Evolutionary conservation across 2,888 invertebrate species (phyloP), one percentile per base, ranked within the genome.

Genomic region (Diarsia brunnea): DNA sequence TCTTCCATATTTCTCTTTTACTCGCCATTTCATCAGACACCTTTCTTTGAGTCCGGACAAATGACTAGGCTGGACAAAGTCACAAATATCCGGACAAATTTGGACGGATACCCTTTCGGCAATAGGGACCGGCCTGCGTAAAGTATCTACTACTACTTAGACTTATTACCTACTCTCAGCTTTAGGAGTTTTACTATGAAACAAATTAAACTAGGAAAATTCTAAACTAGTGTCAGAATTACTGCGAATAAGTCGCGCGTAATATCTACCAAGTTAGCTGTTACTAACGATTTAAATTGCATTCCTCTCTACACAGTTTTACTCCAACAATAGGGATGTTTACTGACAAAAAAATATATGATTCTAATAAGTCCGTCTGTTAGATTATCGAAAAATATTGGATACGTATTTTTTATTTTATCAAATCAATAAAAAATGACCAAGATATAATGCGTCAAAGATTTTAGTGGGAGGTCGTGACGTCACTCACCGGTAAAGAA

Each of bases 261-360:
- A 38, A 61, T 49, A 72, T 19, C 65, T n/a, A 53, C 31, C 19
- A 67, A 73, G 69, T 49, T 53, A 69, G 45, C 60, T 58, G 66
- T 55, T 68, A 63, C n/a, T 43, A 47, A 64, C 53, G 12, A 64
- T 70, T 71, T 68, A 64, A 55, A 81, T 81, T 70, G 70, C 24
- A 78, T 81, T 81, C 70, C 27, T 55, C 14, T 78, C 78, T 64
- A 64, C 66, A 43, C 51, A 68, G 64, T 68, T n/a, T n/a, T 49
- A 70, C 63, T 78, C 19, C 63, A 70, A 78, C 47, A 81, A 78
- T 70, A 31, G 31, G n/a, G n/a, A n/a, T n/a, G n/a, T n/a, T n/a
- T n/a, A n/a, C n/a, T n/a, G n/a, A n/a, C n/a, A n/a, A n/a, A n/a
- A n/a, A n/a, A n/a, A n/a, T n/a, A n/a, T n/a, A n/a, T n/a, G n/a